phyloP scores from a whole-genome alignment of 2,888 invertebrate species.

The Lissonota sp. region DNA sequence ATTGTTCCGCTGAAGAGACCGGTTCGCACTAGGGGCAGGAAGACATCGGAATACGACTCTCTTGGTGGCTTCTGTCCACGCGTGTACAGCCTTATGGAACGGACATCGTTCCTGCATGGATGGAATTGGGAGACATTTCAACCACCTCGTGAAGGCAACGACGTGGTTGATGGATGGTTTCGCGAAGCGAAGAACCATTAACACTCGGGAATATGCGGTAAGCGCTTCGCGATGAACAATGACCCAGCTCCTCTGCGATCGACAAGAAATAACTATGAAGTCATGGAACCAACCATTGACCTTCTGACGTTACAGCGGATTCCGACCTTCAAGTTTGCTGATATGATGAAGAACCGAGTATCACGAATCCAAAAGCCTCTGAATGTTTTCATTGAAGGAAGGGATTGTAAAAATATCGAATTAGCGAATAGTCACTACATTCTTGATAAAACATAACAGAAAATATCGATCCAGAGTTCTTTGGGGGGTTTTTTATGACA shows the following conservation, averaged over 20 bases:
- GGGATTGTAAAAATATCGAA: background rate
- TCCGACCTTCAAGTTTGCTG: too few relatives aligned
- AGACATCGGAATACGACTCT: slow-evolving; percentile 54
- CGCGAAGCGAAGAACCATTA: slow-evolving; percentile 76
- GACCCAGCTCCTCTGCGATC: slow-evolving; percentile 1
- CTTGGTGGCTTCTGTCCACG: slow-evolving; percentile 9
- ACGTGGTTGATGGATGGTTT: slow-evolving; percentile 75
- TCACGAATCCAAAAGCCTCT: background rate
- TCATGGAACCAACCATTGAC: too few relatives aligned
- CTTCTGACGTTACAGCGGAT: too few relatives aligned
- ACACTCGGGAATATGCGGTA: slow-evolving; percentile 66
- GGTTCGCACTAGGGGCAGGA: slow-evolving; percentile 41
- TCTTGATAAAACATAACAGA: slow-evolving; percentile 6
- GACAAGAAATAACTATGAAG: slow-evolving; percentile 9
- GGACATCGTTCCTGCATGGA: slow-evolving; percentile 41
- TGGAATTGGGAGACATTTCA: slow-evolving; percentile 41
- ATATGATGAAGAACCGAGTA: too few relatives aligned
- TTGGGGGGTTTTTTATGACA: background rate
- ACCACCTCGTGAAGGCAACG: slow-evolving; percentile 64
- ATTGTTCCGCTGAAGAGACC: slow-evolving; percentile 64
- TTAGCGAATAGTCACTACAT: background rate
- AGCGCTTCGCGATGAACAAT: slow-evolving; percentile 3
- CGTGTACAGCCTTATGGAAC: slow-evolving; percentile 16
- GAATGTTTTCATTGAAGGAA: slow-evolving; percentile 16
- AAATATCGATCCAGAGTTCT: background rate